phyloP scores from a whole-genome alignment of 1,140 invertebrate genomes.

The Ooceraea biroi region DNA sequence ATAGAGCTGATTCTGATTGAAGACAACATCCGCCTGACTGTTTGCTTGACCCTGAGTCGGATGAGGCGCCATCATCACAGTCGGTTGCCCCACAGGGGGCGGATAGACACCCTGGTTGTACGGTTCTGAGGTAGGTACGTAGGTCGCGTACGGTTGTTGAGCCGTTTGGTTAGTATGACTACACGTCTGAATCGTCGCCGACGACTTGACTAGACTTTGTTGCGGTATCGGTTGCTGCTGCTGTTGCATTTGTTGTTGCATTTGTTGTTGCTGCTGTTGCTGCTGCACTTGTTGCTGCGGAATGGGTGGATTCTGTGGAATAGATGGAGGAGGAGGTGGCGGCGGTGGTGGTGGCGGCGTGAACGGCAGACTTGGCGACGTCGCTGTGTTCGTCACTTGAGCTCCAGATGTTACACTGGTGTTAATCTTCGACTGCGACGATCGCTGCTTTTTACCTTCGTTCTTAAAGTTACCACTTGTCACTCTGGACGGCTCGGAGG shows the following conservation, averaged over 20 bases:
- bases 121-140: constrained; percentile 81
- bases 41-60: constrained; percentile 75
- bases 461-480: constrained; percentile 66
- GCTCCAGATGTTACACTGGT: constrained; percentile 43
- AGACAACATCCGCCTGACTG: constrained; percentile 78
- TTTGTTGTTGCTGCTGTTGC: constrained; percentile 23
- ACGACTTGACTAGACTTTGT: constrained; percentile 81
- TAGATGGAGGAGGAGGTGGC: constrained; percentile 31
- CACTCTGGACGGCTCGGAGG: constrained; percentile 59
- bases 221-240: constrained; percentile 64
- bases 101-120: constrained; percentile 80
- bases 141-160: constrained; percentile 79
- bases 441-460: constrained; percentile 70
- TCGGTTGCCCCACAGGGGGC: constrained; percentile 75
- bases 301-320: constrained; percentile 46
- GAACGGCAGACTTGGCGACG: constrained; percentile 82
- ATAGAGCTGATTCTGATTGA: constrained; percentile 82
- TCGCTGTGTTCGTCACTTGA: constrained; percentile 80
- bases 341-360: constrained; percentile 74
- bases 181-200: constrained; percentile 76
- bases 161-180: constrained; percentile 75
- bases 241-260: constrained; percentile 49
- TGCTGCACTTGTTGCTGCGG: constrained; percentile 44
- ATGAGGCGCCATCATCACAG: constrained; percentile 82
- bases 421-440: constrained; percentile 75